Base-by-base conservation (phyloP, 2,113 vertebrate genomes). In the Heteronetta atricapilla region DNA sequence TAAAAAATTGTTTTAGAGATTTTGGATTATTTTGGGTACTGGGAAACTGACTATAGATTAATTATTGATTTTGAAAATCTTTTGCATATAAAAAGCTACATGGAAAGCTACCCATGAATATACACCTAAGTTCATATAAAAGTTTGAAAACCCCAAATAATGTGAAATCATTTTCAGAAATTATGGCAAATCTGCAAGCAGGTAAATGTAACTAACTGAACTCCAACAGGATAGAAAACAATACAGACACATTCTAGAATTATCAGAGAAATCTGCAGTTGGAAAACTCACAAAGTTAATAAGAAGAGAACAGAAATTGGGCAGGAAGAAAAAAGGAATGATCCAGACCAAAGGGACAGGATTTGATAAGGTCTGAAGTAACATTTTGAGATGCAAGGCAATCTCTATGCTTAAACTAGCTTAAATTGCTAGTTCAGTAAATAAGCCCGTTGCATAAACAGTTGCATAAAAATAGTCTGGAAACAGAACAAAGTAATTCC, bases 181-280 rank as follows among this genome's bases (percentile, higher is more conserved):
- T 63, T 40, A 26, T 26, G 19, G 11, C 25, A 21, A 66, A 64
- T 36, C 33, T 56, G 7, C 10, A n/a, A 13, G 5, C 9, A 78
- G n/a, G 16, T 0, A 3, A 91, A 52, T 11, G 15, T 3, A 55
- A 33, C 9, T 36, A 34, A 83, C 8, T 80, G 72, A 80, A 66
- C 13, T 1, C 1, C 1, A 21, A 40, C 8, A 75, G 25, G 8
- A 9, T 0, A 38, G 38, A 62, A 83, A 75, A 42, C 0, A 2
- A 34, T 42, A 13, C 1, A 18, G 55, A 25, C 7, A 5, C 6
- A 1, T n/a, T 25, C 20, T 74, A 58, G 82, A 83, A 70, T 1
- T 55, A 3, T 10, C 17, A 48, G 38, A 82, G n/a, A 10, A 44
- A 78, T 67, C 59, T 75, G 6, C 33, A 55, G 8, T n/a, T 31